A percentile compares a stretch with the other conserved stretches of the same genome.
Evolutionary conservation across 2,113 vertebrate species (phyloP).

Genomic region (Turnix velox): DNA sequence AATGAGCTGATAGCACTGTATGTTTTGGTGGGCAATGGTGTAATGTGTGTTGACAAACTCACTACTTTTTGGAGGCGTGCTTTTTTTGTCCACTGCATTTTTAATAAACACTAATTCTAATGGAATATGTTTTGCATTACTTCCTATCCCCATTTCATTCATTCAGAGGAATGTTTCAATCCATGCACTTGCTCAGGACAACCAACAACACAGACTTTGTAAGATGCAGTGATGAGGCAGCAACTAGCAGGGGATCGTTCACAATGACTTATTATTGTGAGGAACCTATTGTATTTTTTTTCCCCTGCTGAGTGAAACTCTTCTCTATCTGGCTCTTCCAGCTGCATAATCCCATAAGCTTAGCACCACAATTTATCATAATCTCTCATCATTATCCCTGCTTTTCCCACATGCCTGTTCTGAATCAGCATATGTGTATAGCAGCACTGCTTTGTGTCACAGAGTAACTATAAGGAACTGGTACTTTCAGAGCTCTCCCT

Average conservation of each 20-base stretch:
- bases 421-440: neutral
- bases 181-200: neutral
- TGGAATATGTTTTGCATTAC: neutral
- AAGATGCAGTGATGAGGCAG: neutral
- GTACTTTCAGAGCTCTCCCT: neutral
- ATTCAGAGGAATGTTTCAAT: neutral
- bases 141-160: neutral
- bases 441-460: neutral
- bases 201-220: neutral
- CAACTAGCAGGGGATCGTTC: neutral
- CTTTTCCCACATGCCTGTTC: neutral
- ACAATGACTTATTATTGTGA: neutral
- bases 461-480: neutral
- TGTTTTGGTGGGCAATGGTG: neutral
- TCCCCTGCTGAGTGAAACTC: neutral
- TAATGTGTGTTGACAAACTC: neutral
- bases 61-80: slow-evolving; percentile 1
- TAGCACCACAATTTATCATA: neutral
- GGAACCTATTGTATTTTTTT: neutral
- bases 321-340: neutral
- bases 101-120: slow-evolving; percentile 57
- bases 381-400: neutral
- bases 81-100: slow-evolving; percentile 6
- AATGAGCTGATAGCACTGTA: neutral
- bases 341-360: neutral